phyloP scores from a whole-genome alignment of 2,113 vertebrate genomes.

The Bufo bufo region DNA sequence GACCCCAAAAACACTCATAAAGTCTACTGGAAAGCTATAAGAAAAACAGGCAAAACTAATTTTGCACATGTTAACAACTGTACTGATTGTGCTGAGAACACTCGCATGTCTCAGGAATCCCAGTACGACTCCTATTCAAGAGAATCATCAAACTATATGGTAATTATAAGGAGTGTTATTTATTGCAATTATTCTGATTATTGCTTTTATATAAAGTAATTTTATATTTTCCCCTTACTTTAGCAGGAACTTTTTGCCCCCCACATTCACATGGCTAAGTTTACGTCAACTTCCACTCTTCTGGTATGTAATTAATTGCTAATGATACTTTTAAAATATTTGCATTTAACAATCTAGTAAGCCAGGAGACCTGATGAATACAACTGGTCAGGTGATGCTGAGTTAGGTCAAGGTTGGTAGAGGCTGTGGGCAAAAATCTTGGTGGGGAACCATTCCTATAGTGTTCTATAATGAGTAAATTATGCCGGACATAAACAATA shows the following conservation, averaged over 20 bases:
- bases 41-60: not conserved
- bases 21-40: not conserved
- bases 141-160: not conserved
- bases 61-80: not conserved
- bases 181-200: not conserved
- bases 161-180: not conserved
- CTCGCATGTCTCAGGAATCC: not conserved
- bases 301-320: not conserved
- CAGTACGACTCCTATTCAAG: not conserved
- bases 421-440: not conserved
- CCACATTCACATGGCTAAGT: constrained; percentile 60
- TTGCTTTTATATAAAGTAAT: not conserved
- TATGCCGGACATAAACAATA: too few relatives aligned
- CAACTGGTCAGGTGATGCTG: not conserved
- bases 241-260: constrained; percentile 61
- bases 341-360: not conserved
- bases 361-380: not conserved
- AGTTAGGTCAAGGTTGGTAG: not conserved
- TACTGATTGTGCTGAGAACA: not conserved
- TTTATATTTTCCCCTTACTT: constrained; percentile 45
- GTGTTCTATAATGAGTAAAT: too few relatives aligned
- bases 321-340: not conserved
- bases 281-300: constrained; percentile 51
- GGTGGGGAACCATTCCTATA: too few relatives aligned
- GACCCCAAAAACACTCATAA: not conserved